These are phyloP conservation scores for Solen grandis DNA, from an alignment of 1,140 invertebrate genomes.

Conservation along the genomic window DNA sequence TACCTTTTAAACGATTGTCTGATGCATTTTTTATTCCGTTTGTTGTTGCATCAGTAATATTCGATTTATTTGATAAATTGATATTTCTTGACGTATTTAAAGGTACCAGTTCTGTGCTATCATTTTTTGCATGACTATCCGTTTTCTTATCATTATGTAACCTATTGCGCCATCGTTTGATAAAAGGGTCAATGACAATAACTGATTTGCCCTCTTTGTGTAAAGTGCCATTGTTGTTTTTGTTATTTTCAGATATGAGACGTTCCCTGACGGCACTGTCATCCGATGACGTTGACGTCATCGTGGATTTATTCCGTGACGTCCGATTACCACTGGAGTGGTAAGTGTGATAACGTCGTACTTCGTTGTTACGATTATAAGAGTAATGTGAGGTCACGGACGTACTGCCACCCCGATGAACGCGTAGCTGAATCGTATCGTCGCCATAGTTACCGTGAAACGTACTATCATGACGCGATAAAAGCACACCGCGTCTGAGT, in stretches of 20 bases:
- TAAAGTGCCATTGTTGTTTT: not conserved
- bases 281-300: too few relatives aligned
- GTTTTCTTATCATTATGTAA: too few relatives aligned
- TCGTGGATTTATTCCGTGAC: not conserved
- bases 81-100: too few relatives aligned
- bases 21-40: not conserved
- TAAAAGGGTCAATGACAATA: not conserved
- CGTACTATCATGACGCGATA: conserved; percentile 84
- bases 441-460: conserved; percentile 83
- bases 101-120: conserved; percentile 22
- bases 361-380: not conserved
- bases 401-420: conserved; percentile 88
- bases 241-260: not conserved
- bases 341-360: not conserved
- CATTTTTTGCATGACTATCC: too few relatives aligned
- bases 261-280: too few relatives aligned
- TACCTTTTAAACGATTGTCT: not conserved
- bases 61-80: too few relatives aligned
- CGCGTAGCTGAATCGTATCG: conserved; percentile 93
- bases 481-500: conserved; percentile 91
- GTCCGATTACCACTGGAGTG: not conserved
- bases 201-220: not conserved
- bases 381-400: not conserved
- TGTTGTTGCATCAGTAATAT: not conserved
- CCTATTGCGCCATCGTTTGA: not conserved